Evolutionary conservation across 2,797 vertebrate genomes (phyloP).

Genomic region (Hypotaenidia okinawae): DNA sequence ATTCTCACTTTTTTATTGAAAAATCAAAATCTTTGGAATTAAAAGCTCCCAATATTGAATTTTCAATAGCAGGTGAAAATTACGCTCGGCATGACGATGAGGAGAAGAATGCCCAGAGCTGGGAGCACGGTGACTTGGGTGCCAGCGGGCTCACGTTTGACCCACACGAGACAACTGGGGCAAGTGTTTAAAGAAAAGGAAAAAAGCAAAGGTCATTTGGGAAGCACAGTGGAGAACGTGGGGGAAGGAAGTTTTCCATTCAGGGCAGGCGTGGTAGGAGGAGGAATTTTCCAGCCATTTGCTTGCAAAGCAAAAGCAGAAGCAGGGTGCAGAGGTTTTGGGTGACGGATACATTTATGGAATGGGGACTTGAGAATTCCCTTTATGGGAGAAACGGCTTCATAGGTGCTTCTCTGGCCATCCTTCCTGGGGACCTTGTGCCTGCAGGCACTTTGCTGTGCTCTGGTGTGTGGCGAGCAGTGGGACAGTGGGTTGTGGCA

Average conservation of each 20-base stretch:
- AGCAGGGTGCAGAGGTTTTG: neutral
- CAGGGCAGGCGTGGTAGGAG: neutral
- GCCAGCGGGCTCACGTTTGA: neutral
- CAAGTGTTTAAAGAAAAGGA: neutral
- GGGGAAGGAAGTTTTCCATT: neutral
- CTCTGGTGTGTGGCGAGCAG: rapidly evolving
- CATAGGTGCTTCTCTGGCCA: neutral
- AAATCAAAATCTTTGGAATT: slow-evolving; percentile 77
- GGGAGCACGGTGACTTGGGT: neutral
- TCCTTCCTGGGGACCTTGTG: neutral
- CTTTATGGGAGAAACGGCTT: neutral
- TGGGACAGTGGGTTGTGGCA: neutral
- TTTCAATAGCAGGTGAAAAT: slow-evolving; percentile 80
- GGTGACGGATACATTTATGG: neutral
- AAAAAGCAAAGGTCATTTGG: slow-evolving; percentile 6
- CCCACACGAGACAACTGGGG: neutral
- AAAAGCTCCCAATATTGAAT: slow-evolving; percentile 76
- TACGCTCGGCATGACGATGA: slow-evolving; percentile 64
- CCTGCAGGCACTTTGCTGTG: rapidly evolving
- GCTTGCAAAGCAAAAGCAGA: neutral
- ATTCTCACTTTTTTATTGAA: slow-evolving; percentile 81
- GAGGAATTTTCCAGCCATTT: neutral
- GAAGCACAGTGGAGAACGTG: neutral
- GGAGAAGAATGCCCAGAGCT: slow-evolving; percentile 8
- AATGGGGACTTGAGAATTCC: neutral